Base-by-base conservation (phyloP, 2,888 invertebrate species). In the Erebia epiphron region DNA sequence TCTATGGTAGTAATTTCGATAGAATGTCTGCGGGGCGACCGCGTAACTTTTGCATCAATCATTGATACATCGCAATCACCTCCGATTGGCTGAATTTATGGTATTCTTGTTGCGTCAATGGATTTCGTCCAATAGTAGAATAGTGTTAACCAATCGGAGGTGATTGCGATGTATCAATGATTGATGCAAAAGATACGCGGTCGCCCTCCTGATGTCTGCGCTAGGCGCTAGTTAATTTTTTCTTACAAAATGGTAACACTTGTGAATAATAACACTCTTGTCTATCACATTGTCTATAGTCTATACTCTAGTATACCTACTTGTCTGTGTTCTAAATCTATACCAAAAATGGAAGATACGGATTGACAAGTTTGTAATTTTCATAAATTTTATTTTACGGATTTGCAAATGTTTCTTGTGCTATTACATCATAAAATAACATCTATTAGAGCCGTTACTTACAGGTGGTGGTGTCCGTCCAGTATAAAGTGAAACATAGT, bases 361-460 rank as follows among this genome's bases (percentile, higher is more conserved):
- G 84, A 85, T 84, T 93, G 93, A 92, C 92, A 91, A 85, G 87
- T 89, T 84, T 89, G 88, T 86, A 84, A 90, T 88, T 89, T 88
- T 91, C 88, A 80, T 86, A 41, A 89, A 88, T 89, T 90, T 78
- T 89, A 91, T 88, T 91, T 91, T 90, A 89, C 49, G 90, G 89
- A 84, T 84, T 80, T 83, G 83, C 77, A 82, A 84, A 82, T 77
- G 75, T 75, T 85, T 84, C 82, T 78, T 86, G 81, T 80, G 83
- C 86, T 86, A 86, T 83, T 86, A 81, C 77, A 78, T 76, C 76
- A 70, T 78, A 78, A 65, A 79, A 82, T 78, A 81, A 76, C 79
- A 81, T 77, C 73, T 79, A 76, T 79, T 75, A 74, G 82, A 78
- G 78, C 78, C 75, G 75, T 72, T 76, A 79, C 13, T 41, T 65